phyloP scores from a whole-genome alignment of 2,888 invertebrate genomes.

The Eupithecia tripunctaria region DNA sequence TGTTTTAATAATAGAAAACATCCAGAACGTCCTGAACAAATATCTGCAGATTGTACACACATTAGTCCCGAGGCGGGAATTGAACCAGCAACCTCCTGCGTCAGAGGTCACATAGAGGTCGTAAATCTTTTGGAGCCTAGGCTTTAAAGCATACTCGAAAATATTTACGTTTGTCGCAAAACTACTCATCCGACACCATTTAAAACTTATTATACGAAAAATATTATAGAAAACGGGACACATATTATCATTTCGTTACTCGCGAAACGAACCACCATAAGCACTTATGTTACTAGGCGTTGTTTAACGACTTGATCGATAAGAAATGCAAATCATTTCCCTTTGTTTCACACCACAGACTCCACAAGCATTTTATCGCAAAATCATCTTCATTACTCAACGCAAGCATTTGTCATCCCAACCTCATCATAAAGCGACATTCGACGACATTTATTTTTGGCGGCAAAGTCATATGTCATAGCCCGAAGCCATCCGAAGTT shows the following conservation, averaged over 20 bases:
- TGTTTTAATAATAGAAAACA: too few species aligned
- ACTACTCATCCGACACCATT: too few species aligned
- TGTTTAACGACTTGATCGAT: background rate
- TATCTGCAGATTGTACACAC: too few species aligned
- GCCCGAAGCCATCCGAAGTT: background rate
- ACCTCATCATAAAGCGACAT: slow-evolving; percentile 1
- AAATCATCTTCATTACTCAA: background rate
- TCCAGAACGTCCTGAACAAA: too few species aligned
- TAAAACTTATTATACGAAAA: background rate
- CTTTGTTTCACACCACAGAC: background rate
- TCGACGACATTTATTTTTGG: slow-evolving; percentile 4
- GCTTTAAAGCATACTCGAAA: too few species aligned
- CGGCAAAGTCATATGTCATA: background rate
- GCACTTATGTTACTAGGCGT: background rate
- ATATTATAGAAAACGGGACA: background rate
- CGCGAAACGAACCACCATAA: too few species aligned
- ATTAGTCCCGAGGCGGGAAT: too few species aligned
- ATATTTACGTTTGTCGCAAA: too few species aligned
- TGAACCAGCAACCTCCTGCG: too few species aligned
- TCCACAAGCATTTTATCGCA: background rate
- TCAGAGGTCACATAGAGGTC: too few species aligned
- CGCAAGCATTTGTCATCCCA: slow-evolving; percentile 2
- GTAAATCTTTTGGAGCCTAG: too few species aligned
- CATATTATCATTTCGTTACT: too few species aligned
- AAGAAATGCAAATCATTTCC: slow-evolving; percentile 2